Evolutionary conservation across 1,140 invertebrate genomes (phyloP), one percentile per base, ranked within the genome.

Genomic region (Drosophila arawakana): DNA sequence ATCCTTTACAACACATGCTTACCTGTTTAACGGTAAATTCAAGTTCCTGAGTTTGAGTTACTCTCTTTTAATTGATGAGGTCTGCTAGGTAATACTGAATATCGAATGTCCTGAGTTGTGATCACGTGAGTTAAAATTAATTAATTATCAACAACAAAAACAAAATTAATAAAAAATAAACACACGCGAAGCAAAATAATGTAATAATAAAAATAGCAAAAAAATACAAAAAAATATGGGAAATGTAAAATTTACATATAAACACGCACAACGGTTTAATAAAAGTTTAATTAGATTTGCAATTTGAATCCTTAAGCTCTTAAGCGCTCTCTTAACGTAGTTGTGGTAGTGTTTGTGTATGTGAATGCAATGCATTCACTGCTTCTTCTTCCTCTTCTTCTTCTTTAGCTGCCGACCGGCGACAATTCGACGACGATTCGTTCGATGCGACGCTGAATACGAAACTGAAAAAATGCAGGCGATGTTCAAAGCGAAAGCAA

Each of bases 401-500:
- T 35, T 73, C 15, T 59, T 66, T 15, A 35, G 55, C 47, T 73
- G 66, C 54, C 50, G 67, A 70, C 69, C 71, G 71, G 72, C 80
- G 73, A 81, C 82, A 83, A 47, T 18, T 13, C 41, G 41, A 43
- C 39, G 39, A 47, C 18, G 46, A 11, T 88, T 80, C 80, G 78
- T 50, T 78, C 85, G 66, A 55, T 84, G 85, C 84, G 84, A 89
- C 81, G 84, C 81, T 79, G 72, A 89, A 81, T 72, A 65, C 71
- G 62, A 81, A 89, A 89, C 84, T 89, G 84, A 80, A 88, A 81
- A 89, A 89, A 84, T 89, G 84, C 84, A 88, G 57, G 52, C 59
- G 54, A 60, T 49, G 50, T 25, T n/a, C 46, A 43, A 18, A 55
- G 13, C 44, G 46, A 50, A 50, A 41, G 57, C 63, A 43, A 37